Evolutionary conservation across 2,113 vertebrate genomes (phyloP).

Genomic region (Gobiocypris rarus): DNA sequence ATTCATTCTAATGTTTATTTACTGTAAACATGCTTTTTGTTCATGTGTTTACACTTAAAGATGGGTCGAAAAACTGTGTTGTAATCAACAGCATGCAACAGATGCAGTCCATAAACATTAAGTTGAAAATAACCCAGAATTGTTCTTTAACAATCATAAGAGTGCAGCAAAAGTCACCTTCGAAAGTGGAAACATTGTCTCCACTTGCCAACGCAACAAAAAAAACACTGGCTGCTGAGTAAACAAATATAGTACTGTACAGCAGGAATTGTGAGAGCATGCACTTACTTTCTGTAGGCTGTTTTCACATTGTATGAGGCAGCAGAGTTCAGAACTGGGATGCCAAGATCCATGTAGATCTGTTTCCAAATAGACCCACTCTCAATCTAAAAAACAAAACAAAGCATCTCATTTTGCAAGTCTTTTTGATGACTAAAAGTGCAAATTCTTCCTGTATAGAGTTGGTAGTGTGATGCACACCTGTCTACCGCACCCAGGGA

Average conservation of each 20-base stretch:
- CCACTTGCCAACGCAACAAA: neutral
- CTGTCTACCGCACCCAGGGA: neutral
- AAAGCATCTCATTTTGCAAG: neutral
- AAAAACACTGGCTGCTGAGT: conserved; percentile 25
- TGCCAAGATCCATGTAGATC: conserved; percentile 99
- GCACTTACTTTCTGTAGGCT: conserved; percentile 96
- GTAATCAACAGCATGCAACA: neutral
- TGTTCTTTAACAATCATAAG: neutral
- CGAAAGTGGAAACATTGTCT: neutral
- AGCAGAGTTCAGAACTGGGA: conserved; percentile 97
- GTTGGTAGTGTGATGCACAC: neutral
- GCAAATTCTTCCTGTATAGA: neutral
- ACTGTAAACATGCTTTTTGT: conserved; percentile 6
- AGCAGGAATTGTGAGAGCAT: neutral
- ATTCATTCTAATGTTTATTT: neutral
- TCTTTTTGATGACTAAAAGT: neutral
- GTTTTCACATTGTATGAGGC: conserved; percentile 99
- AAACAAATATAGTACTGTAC: conserved; percentile 12
- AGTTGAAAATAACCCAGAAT: neutral
- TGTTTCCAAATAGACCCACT: conserved; percentile 98
- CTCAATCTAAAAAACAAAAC: conserved; percentile 84
- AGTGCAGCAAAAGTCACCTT: neutral
- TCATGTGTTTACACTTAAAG: neutral
- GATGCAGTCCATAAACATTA: neutral
- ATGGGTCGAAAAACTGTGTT: neutral